phyloP scores from a whole-genome alignment of 2,113 vertebrate genomes.

The Irena cyanogastra region DNA sequence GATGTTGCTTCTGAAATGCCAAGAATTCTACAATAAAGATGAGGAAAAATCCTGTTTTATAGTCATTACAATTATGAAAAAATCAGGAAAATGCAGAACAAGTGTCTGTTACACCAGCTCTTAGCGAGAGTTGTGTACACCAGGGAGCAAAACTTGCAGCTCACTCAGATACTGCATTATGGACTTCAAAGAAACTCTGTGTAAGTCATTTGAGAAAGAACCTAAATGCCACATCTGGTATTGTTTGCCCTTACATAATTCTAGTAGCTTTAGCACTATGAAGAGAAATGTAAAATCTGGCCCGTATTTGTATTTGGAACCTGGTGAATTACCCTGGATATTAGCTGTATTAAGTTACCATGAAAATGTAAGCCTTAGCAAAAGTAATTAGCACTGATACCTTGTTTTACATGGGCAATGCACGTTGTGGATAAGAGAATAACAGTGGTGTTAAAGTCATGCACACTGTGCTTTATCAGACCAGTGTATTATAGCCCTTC shows the following conservation, averaged over 20 bases:
- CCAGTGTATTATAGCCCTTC: not conserved
- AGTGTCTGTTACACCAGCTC: not conserved
- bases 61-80: not conserved
- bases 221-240: not conserved
- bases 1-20: not conserved
- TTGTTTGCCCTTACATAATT: not conserved
- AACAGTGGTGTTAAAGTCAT: not conserved
- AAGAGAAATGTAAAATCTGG: not conserved
- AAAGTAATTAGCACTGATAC: slow-evolving; percentile 25
- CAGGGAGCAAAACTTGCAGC: not conserved
- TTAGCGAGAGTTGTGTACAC: not conserved
- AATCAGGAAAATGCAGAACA: not conserved
- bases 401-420: not conserved
- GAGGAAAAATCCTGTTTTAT: not conserved
- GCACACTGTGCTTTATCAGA: not conserved
- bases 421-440: not conserved
- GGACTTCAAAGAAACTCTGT: not conserved
- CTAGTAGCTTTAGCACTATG: not conserved
- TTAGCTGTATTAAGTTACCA: not conserved
- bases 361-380: not conserved
- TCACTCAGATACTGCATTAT: not conserved
- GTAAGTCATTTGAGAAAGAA: not conserved
- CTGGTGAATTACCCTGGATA: not conserved
- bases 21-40: not conserved
- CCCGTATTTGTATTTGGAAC: not conserved